Evolutionary conservation across 2,113 vertebrate genomes (phyloP).

Genomic region (Dinomys branickii): DNA sequence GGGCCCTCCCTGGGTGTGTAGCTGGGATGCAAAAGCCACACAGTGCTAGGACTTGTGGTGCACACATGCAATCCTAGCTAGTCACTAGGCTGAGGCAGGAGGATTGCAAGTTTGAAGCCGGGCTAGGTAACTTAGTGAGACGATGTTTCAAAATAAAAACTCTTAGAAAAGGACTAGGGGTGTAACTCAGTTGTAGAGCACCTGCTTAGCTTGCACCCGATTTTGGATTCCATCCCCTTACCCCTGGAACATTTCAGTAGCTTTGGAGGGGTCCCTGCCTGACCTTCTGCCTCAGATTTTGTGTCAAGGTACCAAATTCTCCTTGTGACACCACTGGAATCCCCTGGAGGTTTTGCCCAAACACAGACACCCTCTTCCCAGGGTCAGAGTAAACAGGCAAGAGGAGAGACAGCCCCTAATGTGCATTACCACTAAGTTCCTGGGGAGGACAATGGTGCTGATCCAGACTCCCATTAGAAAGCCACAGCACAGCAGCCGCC

Average conservation of each 20-base stretch:
- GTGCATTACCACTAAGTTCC: neutral
- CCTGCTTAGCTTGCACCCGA: neutral
- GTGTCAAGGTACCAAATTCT: neutral
- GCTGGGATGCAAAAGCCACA: neutral
- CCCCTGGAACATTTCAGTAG: neutral
- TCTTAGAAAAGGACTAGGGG: neutral
- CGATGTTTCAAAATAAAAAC: neutral
- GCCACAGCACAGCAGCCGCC: neutral
- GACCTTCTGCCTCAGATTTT: neutral
- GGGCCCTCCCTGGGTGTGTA: neutral
- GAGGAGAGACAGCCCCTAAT: neutral
- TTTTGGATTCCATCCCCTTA: neutral
- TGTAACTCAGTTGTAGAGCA: neutral
- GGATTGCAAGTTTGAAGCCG: neutral
- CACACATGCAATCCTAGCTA: neutral
- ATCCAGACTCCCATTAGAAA: neutral
- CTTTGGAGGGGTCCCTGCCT: neutral
- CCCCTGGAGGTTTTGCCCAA: neutral
- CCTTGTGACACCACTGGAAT: neutral
- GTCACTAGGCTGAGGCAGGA: neutral
- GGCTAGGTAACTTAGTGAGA: neutral
- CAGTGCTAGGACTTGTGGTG: neutral
- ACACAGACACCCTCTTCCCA: fast-evolving
- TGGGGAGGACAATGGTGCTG: neutral
- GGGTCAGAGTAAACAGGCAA: neutral